Conservation (phyloP, 2,888 invertebrate species). For the Corbicula japonica region DNA sequence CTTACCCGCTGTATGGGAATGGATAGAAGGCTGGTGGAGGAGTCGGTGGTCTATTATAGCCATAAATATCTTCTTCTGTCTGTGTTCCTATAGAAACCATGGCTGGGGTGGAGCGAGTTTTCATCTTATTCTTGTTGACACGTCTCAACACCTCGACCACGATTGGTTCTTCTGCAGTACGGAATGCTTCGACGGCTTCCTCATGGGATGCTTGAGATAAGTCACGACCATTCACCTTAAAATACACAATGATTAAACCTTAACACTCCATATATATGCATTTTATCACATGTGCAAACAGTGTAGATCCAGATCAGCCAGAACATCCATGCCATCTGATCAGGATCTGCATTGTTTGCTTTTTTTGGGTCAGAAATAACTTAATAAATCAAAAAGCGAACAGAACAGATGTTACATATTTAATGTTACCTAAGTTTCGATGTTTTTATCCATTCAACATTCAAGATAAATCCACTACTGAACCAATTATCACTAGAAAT, state of each 20-base stretch:
- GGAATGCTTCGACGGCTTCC: slow-evolving; percentile 86
- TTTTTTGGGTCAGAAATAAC: no score
- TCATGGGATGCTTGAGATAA: slow-evolving; percentile 85
- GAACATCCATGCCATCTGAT: no score
- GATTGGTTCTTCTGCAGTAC: slow-evolving; percentile 86
- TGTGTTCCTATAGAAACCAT: slow-evolving; percentile 86
- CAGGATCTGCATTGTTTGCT: no score
- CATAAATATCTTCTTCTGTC: slow-evolving; percentile 85
- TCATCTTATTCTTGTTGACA: slow-evolving; percentile 80
- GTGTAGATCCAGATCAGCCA: no score
- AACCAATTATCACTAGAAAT: no score
- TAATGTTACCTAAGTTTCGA: neutral
- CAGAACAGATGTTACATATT: neutral
- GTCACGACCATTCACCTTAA: slow-evolving; percentile 86
- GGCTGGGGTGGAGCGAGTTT: slow-evolving; percentile 71
- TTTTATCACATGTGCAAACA: no score
- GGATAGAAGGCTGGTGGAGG: slow-evolving; percentile 80
- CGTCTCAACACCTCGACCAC: slow-evolving; percentile 85
- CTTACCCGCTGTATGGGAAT: slow-evolving; percentile 80
- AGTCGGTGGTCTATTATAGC: slow-evolving; percentile 80
- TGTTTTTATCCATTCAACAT: neutral
- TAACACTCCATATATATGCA: no score
- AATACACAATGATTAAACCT: slow-evolving; percentile 40
- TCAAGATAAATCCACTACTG: no score
- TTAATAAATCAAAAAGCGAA: no score